These are phyloP conservation scores for Stichopus horrens DNA, from an alignment of 53 echinoderm and acorn worm genomes.

Conservation along the genomic window DNA sequence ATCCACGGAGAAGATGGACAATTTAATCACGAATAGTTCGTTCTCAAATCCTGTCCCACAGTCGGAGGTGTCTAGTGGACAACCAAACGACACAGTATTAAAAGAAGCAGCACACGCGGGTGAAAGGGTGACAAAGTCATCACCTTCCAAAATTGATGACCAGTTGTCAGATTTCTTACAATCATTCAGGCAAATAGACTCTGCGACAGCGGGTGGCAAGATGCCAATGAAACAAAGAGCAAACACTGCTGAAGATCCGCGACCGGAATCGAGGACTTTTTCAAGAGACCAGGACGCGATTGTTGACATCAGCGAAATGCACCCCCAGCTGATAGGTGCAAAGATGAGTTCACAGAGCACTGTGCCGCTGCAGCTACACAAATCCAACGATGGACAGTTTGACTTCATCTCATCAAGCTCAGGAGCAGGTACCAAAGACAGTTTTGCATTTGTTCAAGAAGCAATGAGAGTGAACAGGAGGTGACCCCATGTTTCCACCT, in stretches of 20 bases:
- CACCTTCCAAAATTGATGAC: background rate
- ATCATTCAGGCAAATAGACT: background rate
- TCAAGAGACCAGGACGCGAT: background rate
- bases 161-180: background rate
- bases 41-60: background rate
- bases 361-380: constrained; percentile 62
- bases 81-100: background rate
- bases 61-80: background rate
- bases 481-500: constrained; percentile 28
- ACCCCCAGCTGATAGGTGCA: constrained; percentile 76
- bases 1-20: background rate
- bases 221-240: background rate
- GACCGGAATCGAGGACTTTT: background rate
- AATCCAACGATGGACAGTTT: constrained; percentile 55
- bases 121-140: background rate
- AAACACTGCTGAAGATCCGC: background rate
- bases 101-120: background rate
- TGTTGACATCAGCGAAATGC: background rate
- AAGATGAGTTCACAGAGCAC: constrained; percentile 64
- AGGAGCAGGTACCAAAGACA: constrained; percentile 45
- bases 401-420: constrained; percentile 50
- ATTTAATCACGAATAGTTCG: background rate
- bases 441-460: constrained; percentile 87
- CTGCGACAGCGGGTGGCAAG: background rate
- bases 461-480: constrained; percentile 76